Evolutionary conservation across 2,888 invertebrate species (phyloP), one percentile per base, ranked within the genome.

Genomic region (Actias luna): DNA sequence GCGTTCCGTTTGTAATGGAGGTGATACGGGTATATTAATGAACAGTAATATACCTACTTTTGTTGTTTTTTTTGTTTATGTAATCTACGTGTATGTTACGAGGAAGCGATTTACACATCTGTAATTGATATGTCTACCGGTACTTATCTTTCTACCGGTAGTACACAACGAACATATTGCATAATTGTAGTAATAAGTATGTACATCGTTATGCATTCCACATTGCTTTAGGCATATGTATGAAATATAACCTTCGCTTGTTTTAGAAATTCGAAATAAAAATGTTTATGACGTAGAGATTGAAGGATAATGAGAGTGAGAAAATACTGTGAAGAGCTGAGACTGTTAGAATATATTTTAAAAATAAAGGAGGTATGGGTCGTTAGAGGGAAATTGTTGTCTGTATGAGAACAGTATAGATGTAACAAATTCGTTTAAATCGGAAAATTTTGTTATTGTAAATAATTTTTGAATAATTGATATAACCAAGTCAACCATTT

Each of bases 1-100:
- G 25, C 25, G 29, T 55, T 5, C 55, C 55, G 29, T 29, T 55
- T 84, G 84, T 84, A 83, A 84, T 74, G 29, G 27, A 55, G 8
- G 16, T n/a, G 29, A 29, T 55, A 29, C 55, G n/a, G 25, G 14
- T 16, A 55, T 29, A 29, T 29, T 55, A 55, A 55, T 55, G 16
- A 55, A 55, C 5, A 7, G 1, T 55, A 55, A 29, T n/a, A 29
- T 52, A 42, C 16, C 2, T 46, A 42, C 2, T 4, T 46, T 46
- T 46, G 46, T 46, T 5, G 46, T 46, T n/a, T n/a, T n/a, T n/a
- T n/a, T 14, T 16, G 16, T 12, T 52, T 55, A 55, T 55, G 55
- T 29, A n/a, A 29, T 55, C 5, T 46, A n/a, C n/a, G 12, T 14
- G 2, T 8, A 46, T 27, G 16, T 55, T 46, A 22, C 46, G 22